Conservation (phyloP, 2,797 vertebrate species). For the Fratercula arctica region DNA sequence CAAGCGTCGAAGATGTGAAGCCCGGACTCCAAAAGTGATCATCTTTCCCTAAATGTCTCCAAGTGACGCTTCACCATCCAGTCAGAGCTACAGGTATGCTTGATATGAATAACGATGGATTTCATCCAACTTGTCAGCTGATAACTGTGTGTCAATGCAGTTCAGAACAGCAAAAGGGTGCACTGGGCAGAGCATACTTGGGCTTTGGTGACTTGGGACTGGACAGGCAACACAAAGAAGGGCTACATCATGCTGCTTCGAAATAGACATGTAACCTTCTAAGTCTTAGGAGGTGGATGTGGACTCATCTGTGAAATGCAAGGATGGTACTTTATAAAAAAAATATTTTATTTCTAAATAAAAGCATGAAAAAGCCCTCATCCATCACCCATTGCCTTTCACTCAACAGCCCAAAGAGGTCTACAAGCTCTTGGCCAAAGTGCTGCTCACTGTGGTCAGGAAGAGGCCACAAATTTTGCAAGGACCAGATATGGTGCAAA, state of each 20-base stretch:
- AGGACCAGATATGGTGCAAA: neutral
- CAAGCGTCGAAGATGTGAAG: neutral
- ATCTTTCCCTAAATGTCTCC: neutral
- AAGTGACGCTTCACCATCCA: neutral
- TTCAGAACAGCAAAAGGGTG: neutral
- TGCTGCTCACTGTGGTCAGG: neutral
- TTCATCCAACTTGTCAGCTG: neutral
- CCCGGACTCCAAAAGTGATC: neutral
- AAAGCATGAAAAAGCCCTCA: neutral
- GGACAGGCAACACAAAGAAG: neutral
- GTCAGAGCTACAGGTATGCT: neutral
- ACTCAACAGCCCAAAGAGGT: neutral
- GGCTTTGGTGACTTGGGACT: neutral
- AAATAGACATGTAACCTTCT: neutral
- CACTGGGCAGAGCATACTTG: neutral
- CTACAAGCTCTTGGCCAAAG: neutral
- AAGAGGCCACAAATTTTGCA: neutral
- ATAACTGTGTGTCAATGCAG: neutral
- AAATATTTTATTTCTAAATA: neutral
- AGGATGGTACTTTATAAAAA: neutral
- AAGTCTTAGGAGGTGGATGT: neutral
- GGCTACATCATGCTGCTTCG: neutral
- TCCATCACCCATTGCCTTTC: neutral
- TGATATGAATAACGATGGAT: neutral
- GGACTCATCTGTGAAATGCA: neutral